Percentiles rank a stretch among this genome's conserved stretches.
These are phyloP conservation scores for Erynnis tages DNA, from an alignment of 2,888 invertebrate species.

Conservation along the genomic window DNA sequence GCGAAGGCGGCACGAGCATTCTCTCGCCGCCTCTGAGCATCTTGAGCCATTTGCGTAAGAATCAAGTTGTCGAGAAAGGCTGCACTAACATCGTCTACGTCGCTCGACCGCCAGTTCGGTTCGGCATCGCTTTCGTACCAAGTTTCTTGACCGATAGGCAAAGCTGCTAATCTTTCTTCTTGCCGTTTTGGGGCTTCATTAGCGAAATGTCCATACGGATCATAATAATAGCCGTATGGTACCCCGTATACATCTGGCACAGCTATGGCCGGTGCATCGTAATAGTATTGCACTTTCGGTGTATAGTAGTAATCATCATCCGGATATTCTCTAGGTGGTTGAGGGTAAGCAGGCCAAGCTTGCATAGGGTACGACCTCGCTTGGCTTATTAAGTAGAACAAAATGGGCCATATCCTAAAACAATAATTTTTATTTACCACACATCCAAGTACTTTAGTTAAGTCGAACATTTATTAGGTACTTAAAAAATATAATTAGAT, in stretches of 20 bases:
- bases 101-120: conserved; percentile 66
- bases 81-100: conserved; percentile 80
- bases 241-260: conserved; percentile 64
- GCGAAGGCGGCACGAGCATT: conserved; percentile 71
- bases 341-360: conserved; percentile 73
- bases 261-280: conserved; percentile 59
- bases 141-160: conserved; percentile 85
- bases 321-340: conserved; percentile 74
- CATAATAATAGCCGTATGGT: conserved; percentile 71
- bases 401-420: conserved; percentile 63
- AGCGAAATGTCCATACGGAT: conserved; percentile 75
- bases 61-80: conserved; percentile 86
- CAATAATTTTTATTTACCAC: conserved; percentile 36
- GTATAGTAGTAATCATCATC: conserved; percentile 82
- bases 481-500: too few species aligned
- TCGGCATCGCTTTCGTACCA: conserved; percentile 82
- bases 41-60: conserved; percentile 84
- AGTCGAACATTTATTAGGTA: too few species aligned
- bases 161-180: conserved; percentile 81
- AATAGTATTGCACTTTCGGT: conserved; percentile 75
- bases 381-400: conserved; percentile 75
- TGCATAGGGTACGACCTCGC: conserved; percentile 68
- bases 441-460: conserved; percentile 48
- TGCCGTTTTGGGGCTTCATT: conserved; percentile 83
- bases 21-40: conserved; percentile 74